Percentiles rank a stretch among this genome's conserved stretches.
Evolutionary conservation across 2,113 vertebrate species (phyloP).

Genomic region (Sander lucioperca): DNA sequence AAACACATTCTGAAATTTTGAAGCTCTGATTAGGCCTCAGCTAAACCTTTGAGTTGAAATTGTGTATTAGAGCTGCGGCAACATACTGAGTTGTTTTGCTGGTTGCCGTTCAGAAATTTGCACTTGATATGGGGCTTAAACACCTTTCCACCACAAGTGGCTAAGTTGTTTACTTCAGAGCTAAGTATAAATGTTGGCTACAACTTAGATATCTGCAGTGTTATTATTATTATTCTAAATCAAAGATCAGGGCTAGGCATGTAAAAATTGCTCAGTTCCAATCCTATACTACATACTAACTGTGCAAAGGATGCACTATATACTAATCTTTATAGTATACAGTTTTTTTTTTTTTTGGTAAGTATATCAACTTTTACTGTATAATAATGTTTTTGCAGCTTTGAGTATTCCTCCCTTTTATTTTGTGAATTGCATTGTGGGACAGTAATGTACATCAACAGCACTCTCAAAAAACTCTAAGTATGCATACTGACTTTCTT

Average conservation of each 20-base stretch:
- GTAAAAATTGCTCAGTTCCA: background rate
- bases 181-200: slow-evolving; percentile 52
- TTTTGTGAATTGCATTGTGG: background rate
- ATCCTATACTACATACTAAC: background rate
- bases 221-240: slow-evolving; percentile 15
- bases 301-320: background rate
- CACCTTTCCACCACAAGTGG: slow-evolving; percentile 23
- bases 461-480: background rate
- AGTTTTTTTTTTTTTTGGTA: background rate
- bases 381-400: background rate
- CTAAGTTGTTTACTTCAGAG: slow-evolving; percentile 55
- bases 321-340: background rate
- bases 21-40: background rate
- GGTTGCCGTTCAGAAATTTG: slow-evolving; percentile 37
- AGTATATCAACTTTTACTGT: background rate
- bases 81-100: slow-evolving; percentile 26
- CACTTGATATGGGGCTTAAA: slow-evolving; percentile 48
- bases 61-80: background rate
- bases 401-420: background rate
- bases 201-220: slow-evolving; percentile 17
- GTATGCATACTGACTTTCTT: background rate
- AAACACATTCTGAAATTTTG: background rate
- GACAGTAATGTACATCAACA: background rate
- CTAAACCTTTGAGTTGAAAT: background rate
- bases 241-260: slow-evolving; percentile 13